Percentiles rank a stretch among this genome's conserved stretches.
phyloP scores from a whole-genome alignment of 2,797 vertebrate species.

The Argentina silus region DNA sequence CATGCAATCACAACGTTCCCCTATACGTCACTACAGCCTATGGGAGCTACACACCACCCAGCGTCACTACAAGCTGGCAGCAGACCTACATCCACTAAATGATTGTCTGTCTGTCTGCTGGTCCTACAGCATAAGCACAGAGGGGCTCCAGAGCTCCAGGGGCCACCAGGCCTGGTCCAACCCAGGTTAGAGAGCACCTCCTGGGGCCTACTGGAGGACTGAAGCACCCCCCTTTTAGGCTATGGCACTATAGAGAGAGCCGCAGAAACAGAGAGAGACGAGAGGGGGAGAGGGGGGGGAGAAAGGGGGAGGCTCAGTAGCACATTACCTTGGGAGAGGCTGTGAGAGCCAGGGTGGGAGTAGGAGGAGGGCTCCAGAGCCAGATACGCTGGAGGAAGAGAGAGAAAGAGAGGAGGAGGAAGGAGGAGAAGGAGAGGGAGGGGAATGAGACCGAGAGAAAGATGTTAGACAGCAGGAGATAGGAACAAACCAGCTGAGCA shows the following conservation, averaged over 20 bases:
- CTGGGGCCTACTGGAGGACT: conserved; percentile 14
- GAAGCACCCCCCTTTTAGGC: conserved; percentile 29
- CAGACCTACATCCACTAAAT: conserved; percentile 24
- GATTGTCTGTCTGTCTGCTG: conserved; percentile 19
- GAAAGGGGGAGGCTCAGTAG: neutral
- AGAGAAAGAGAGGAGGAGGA: conserved; percentile 49
- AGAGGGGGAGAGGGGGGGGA: neutral
- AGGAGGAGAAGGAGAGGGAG: conserved; percentile 16
- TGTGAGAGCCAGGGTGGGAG: conserved; percentile 64
- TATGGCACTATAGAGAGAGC: conserved; percentile 15
- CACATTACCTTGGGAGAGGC: conserved; percentile 77
- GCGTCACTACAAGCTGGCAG: conserved; percentile 29
- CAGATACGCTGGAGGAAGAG: conserved; percentile 34
- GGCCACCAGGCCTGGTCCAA: neutral
- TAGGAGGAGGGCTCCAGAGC: conserved; percentile 31
- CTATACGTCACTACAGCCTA: neutral
- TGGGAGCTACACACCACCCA: neutral
- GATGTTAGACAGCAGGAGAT: conserved; percentile 20
- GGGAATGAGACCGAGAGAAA: conserved; percentile 15
- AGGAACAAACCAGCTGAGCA: conserved; percentile 1
- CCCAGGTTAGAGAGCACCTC: neutral
- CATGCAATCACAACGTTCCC: conserved; percentile 22
- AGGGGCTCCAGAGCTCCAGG: conserved; percentile 27
- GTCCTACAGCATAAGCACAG: conserved; percentile 27
- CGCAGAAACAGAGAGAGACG: conserved; percentile 26